phyloP scores from a whole-genome alignment of 1,140 invertebrate genomes.

The Hycleus phaleratus region DNA sequence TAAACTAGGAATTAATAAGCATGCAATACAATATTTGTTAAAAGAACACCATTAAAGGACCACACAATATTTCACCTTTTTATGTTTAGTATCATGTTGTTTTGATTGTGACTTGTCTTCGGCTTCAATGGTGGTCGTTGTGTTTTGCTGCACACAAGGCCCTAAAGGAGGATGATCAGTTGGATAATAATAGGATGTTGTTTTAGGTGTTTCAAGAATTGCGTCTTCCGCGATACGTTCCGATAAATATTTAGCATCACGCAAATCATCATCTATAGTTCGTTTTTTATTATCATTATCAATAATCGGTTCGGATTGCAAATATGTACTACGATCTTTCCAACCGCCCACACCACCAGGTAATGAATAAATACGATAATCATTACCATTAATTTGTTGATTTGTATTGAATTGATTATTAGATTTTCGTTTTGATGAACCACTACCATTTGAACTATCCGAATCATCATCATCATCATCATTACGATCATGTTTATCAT shows the following conservation, averaged over 20 bases:
- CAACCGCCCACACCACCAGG: slow-evolving; percentile 73
- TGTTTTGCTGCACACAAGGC: slow-evolving; percentile 28
- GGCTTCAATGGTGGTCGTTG: slow-evolving; percentile 12
- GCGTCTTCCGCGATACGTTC: slow-evolving; percentile 31
- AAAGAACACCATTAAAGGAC: slow-evolving; percentile 8
- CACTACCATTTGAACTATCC: slow-evolving; percentile 51
- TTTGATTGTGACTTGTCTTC: neutral
- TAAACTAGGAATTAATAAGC: no score
- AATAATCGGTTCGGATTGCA: slow-evolving; percentile 47
- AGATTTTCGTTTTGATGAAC: slow-evolving; percentile 42
- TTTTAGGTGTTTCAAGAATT: slow-evolving; percentile 20
- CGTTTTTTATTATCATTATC: neutral
- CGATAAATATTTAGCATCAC: slow-evolving; percentile 21
- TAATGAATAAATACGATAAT: slow-evolving; percentile 39
- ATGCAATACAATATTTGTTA: neutral
- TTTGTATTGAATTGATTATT: slow-evolving; percentile 17
- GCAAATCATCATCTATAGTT: slow-evolving; percentile 18
- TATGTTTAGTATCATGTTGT: slow-evolving; percentile 18
- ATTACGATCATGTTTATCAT: slow-evolving; percentile 40
- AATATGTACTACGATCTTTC: slow-evolving; percentile 75
- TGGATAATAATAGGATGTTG: no score
- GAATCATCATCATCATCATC: slow-evolving; percentile 51
- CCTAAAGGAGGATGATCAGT: slow-evolving; percentile 22
- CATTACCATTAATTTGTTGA: slow-evolving; percentile 34
- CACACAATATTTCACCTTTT: slow-evolving; percentile 35